Evolutionary conservation across 2,113 vertebrate genomes (phyloP).

Genomic region (Thymallus thymallus): DNA sequence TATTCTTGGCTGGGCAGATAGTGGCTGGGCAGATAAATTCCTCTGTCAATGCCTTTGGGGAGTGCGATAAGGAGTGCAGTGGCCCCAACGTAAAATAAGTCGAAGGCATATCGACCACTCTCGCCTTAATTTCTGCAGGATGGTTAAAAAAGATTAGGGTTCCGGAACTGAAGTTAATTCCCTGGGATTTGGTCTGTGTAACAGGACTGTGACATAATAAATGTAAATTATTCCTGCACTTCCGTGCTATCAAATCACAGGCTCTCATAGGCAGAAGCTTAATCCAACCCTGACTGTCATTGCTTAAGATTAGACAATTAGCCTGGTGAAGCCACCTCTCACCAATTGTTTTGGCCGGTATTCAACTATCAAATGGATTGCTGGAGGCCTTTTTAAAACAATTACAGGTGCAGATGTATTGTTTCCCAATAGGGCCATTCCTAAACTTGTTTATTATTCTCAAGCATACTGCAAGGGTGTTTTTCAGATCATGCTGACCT

Average conservation of each 20-base stretch:
- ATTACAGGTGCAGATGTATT: too few relatives aligned
- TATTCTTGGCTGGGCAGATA: slow-evolving; percentile 44
- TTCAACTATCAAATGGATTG: not conserved
- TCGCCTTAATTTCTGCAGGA: slow-evolving; percentile 51
- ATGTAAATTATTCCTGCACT: slow-evolving; percentile 58
- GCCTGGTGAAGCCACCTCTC: slow-evolving; percentile 8
- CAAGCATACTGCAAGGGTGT: not conserved
- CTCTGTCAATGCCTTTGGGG: slow-evolving; percentile 56
- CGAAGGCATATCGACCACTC: slow-evolving; percentile 58
- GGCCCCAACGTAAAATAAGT: slow-evolving; percentile 44
- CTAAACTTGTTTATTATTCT: not conserved
- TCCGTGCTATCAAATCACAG: slow-evolving; percentile 37
- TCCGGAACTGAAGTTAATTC: slow-evolving; percentile 63
- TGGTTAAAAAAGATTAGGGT: slow-evolving; percentile 60
- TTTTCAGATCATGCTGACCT: not conserved
- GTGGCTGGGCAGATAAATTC: slow-evolving; percentile 44
- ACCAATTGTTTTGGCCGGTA: not conserved
- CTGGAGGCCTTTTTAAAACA: too few relatives aligned
- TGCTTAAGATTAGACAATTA: slow-evolving; percentile 37
- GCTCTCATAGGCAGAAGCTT: slow-evolving; percentile 31
- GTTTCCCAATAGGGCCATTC: too few relatives aligned
- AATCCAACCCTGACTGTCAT: slow-evolving; percentile 50
- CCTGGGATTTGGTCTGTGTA: slow-evolving; percentile 52
- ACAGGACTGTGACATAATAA: slow-evolving; percentile 61
- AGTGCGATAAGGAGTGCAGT: slow-evolving; percentile 52